These are phyloP conservation scores for Drosophila tsacasi DNA, from an alignment of 1,140 invertebrate species.

Conservation along the genomic window DNA sequence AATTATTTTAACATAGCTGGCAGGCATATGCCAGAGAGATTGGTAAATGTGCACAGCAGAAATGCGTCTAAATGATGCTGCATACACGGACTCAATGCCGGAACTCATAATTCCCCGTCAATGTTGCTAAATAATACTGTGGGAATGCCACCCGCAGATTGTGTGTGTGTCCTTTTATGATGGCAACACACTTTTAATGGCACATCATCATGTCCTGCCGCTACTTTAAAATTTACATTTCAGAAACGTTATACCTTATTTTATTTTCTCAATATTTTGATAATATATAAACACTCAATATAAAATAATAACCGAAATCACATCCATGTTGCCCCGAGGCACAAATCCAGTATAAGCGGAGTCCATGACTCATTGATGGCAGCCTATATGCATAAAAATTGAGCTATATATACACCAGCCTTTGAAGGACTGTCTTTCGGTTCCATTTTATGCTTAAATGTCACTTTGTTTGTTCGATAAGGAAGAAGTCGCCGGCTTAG, in stretches of 20 bases:
- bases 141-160: background rate
- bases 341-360: constrained; percentile 3
- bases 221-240: constrained; percentile 1
- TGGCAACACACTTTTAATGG: background rate
- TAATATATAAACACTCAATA: background rate
- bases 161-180: background rate
- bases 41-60: constrained; percentile 22
- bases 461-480: constrained; percentile 79
- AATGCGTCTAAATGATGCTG: constrained; percentile 6
- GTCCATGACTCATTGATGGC: constrained; percentile 49
- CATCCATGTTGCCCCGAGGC: background rate
- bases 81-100: constrained; percentile 19
- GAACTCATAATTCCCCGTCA: constrained; percentile 17
- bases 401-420: constrained; percentile 49
- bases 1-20: constrained; percentile 71
- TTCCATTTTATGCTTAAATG: constrained; percentile 70
- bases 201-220: too few relatives aligned
- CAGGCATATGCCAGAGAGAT: constrained; percentile 7
- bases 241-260: background rate
- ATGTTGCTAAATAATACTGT: constrained; percentile 4
- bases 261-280: too few relatives aligned
- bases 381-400: constrained; percentile 58
- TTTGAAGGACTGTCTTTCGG: constrained; percentile 61
- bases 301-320: background rate
- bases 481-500: constrained; percentile 23